Evolutionary conservation across 2,888 invertebrate genomes (phyloP).

Genomic region (Augiades crinisus): DNA sequence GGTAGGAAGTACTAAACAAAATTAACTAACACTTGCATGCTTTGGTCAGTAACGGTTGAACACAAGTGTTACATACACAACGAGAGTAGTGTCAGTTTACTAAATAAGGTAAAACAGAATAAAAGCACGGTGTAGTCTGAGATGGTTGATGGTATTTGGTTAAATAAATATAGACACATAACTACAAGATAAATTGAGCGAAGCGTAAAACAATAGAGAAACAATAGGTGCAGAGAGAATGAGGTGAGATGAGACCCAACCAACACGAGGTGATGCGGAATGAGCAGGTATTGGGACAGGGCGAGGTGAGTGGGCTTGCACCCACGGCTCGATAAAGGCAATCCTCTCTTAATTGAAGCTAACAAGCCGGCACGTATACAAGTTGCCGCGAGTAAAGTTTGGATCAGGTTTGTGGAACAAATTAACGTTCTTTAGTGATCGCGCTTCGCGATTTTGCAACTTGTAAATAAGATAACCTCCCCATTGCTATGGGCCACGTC

Average conservation of each 20-base stretch:
- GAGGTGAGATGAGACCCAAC: slow-evolving; percentile 62
- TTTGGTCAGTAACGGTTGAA: slow-evolving; percentile 29
- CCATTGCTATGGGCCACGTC: slow-evolving; percentile 84
- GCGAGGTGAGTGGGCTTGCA: slow-evolving; percentile 67
- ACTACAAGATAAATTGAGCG: slow-evolving; percentile 62
- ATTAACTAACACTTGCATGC: slow-evolving; percentile 64
- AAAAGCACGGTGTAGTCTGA: slow-evolving; percentile 45
- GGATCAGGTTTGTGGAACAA: slow-evolving; percentile 42
- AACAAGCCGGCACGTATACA: slow-evolving; percentile 61
- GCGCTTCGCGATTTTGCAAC: slow-evolving; percentile 53
- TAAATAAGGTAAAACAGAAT: slow-evolving; percentile 34
- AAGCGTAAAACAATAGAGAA: slow-evolving; percentile 54
- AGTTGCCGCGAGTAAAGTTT: slow-evolving; percentile 56
- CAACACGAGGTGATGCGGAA: slow-evolving; percentile 55
- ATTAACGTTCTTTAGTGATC: slow-evolving; percentile 51
- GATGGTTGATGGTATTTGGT: slow-evolving; percentile 42
- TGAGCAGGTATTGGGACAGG: slow-evolving; percentile 56
- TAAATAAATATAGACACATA: slow-evolving; percentile 47
- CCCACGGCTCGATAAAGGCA: slow-evolving; percentile 79
- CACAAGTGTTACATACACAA: slow-evolving; percentile 24
- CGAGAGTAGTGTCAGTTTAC: slow-evolving; percentile 23
- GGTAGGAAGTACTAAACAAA: slow-evolving; percentile 20
- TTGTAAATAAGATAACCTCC: slow-evolving; percentile 54
- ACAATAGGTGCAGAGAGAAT: slow-evolving; percentile 59
- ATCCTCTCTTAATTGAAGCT: slow-evolving; percentile 60